Conservation (phyloP, 2,888 invertebrate species). For the Eledona agricola region DNA sequence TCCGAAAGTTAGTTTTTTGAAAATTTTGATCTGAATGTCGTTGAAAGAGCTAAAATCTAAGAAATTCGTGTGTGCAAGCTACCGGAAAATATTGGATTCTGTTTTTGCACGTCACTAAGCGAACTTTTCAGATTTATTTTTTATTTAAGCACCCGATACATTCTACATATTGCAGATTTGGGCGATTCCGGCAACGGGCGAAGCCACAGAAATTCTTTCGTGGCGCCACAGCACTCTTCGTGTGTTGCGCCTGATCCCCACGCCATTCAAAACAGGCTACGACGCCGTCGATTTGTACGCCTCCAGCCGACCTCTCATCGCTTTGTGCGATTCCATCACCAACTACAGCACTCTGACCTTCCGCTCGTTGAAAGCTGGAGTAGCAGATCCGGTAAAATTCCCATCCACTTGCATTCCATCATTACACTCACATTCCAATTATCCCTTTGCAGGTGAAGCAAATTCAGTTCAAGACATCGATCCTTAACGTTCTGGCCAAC, state of each 20-base stretch:
- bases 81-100: no score
- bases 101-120: not conserved
- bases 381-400: slow-evolving; percentile 71
- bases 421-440: slow-evolving; percentile 2
- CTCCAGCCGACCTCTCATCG: slow-evolving; percentile 86
- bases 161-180: slow-evolving; percentile 75
- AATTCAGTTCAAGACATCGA: slow-evolving; percentile 91
- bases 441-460: slow-evolving; percentile 73
- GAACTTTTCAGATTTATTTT: not conserved
- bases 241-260: slow-evolving; percentile 83
- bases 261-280: slow-evolving; percentile 66
- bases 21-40: no score
- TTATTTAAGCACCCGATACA: no score
- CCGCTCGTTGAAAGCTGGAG: slow-evolving; percentile 81
- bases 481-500: slow-evolving; percentile 89
- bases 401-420: not conserved
- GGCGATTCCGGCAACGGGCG: slow-evolving; percentile 87
- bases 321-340: slow-evolving; percentile 86
- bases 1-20: no score
- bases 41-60: no score
- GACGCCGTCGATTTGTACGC: slow-evolving; percentile 75
- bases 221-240: slow-evolving; percentile 92
- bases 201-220: slow-evolving; percentile 93
- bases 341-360: slow-evolving; percentile 75
- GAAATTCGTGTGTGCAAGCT: no score